Conservation (phyloP, 1,140 invertebrate genomes). For the Ostrea edulis region DNA sequence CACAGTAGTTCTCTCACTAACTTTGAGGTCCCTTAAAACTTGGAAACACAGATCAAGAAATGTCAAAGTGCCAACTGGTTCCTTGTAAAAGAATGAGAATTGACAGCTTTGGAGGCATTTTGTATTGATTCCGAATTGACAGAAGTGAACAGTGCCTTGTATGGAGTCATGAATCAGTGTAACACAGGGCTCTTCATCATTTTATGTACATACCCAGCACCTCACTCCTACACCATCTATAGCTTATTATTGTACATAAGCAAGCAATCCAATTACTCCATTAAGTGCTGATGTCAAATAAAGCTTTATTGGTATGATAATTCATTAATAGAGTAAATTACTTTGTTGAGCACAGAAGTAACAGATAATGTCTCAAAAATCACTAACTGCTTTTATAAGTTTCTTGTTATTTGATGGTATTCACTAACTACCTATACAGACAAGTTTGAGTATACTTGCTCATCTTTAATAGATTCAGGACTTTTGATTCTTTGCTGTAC, state of each 20-base stretch:
- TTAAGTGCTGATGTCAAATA: neutral
- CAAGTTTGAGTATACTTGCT: too few relatives aligned
- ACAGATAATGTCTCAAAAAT: conserved; percentile 5
- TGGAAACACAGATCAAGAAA: neutral
- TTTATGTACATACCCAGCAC: conserved; percentile 25
- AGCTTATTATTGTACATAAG: neutral
- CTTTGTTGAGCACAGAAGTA: neutral
- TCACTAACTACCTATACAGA: too few relatives aligned
- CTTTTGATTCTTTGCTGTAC: too few relatives aligned
- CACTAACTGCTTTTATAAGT: neutral
- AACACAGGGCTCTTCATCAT: conserved; percentile 2
- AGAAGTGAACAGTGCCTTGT: conserved; percentile 12
- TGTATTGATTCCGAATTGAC: conserved; percentile 26
- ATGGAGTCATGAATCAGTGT: neutral
- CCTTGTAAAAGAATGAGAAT: conserved; percentile 29
- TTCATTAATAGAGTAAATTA: conserved; percentile 7
- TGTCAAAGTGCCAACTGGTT: conserved; percentile 22
- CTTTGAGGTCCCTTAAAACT: neutral
- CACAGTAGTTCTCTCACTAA: neutral
- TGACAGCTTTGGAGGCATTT: neutral
- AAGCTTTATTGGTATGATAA: conserved; percentile 8
- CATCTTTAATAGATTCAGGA: too few relatives aligned
- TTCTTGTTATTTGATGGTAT: too few relatives aligned
- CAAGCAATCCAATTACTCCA: conserved; percentile 25
- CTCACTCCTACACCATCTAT: conserved; percentile 25